Evolutionary conservation across 2,113 vertebrate genomes (phyloP), one percentile per base, ranked within the genome.

Genomic region (Candoia aspera): DNA sequence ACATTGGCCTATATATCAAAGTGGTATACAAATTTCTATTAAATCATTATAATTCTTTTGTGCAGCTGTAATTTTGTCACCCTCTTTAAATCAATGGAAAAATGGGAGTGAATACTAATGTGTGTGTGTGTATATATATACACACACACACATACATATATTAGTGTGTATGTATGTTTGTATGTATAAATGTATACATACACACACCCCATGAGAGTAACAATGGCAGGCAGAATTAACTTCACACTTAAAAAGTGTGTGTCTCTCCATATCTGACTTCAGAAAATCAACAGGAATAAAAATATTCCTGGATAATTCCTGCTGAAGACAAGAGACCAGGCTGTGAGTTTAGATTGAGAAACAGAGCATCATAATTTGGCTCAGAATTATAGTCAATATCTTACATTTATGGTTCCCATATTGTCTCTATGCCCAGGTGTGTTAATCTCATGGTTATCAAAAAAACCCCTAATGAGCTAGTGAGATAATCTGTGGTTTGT

Each of bases 391-490:
- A 1, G 84, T 86, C 21, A 83, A 60, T 83, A 88, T 62, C 3
- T 33, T 60, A 64, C 42, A 6, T 92, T 79, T 90, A 24, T 90
- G 85, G 64, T 93, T 95, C 26, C 55, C 5, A 2, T 86, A 33
- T 73, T 90, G 53, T 4, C 86, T 54, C 42, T 93, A 91, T 94
- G 68, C 24, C 1, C 0, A 86, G 33, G 15, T 88, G 6, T 93
- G 94, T 89, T 95, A 24, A 89, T 93, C 62, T 64, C 4, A 93
- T 46, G 29, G 73, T 29, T 83, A 73, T 89, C 84, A 93, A 91
- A 58, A 90, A 94, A 88, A 42, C 2, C 8, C 2, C 8, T 68
- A 87, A 87, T 85, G 90, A 94, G 91, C 24, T 46, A 93, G 57
- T 89, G 90, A 94, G 87, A 93, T 90, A 88, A 6, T 58, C 84